A percentile compares a stretch with the other conserved stretches of the same genome.
These are phyloP conservation scores for Drepanosiphum platanoidis DNA, from an alignment of 2,888 invertebrate species.

Conservation along the genomic window DNA sequence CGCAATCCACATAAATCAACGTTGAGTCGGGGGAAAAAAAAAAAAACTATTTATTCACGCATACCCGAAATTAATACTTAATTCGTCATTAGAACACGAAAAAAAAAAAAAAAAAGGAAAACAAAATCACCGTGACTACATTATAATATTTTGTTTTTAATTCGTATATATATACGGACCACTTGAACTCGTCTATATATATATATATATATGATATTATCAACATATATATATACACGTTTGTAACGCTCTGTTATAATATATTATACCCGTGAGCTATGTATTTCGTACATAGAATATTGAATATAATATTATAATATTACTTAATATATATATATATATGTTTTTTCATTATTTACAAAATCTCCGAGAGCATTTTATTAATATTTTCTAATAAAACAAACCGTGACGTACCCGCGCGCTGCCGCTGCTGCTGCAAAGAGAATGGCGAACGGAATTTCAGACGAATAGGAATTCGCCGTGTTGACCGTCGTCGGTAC, in stretches of 20 bases:
- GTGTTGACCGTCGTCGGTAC: background rate
- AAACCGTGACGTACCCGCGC: no score
- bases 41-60: constrained; percentile 4
- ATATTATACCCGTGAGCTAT: background rate
- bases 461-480: background rate
- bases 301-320: background rate
- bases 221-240: background rate
- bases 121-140: background rate
- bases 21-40: background rate
- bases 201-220: no score
- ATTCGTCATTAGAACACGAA: background rate
- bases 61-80: constrained; percentile 9
- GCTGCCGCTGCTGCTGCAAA: no score
- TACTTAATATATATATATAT: no score
- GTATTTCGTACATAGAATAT: no score
- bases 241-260: background rate
- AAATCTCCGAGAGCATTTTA: background rate
- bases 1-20: constrained; percentile 15
- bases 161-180: no score
- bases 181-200: no score
- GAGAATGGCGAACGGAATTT: background rate
- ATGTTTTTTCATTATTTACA: no score
- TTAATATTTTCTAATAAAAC: background rate
- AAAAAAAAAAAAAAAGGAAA: background rate
- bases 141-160: background rate